A percentile compares a stretch with the other conserved stretches of the same genome.
phyloP scores from a whole-genome alignment of 2,113 vertebrate genomes.

The Xiphorhynchus elegans region DNA sequence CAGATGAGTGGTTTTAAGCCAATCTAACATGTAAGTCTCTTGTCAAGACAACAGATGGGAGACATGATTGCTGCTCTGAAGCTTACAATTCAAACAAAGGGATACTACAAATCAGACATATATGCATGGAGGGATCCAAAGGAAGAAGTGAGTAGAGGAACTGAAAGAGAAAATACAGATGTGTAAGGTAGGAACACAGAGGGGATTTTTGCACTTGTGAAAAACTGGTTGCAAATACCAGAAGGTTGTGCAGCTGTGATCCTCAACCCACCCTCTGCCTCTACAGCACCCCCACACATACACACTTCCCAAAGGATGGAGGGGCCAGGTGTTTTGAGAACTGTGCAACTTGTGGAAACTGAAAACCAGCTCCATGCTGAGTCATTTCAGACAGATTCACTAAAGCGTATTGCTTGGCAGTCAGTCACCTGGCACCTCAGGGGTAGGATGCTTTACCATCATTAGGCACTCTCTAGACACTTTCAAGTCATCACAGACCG shows the following conservation, averaged over 20 bases:
- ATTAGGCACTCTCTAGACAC: neutral
- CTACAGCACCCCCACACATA: accelerated
- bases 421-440: neutral
- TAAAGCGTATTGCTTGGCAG: neutral
- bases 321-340: neutral
- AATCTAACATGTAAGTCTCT: neutral
- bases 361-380: accelerated
- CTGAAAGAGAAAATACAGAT: neutral
- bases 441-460: neutral
- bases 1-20: neutral
- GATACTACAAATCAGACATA: slow-evolving; percentile 16
- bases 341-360: neutral
- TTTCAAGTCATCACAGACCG: neutral
- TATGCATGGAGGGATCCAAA: neutral
- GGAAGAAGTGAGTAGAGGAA: neutral
- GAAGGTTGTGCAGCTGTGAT: neutral
- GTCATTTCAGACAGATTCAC: neutral
- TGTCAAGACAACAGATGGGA: slow-evolving; percentile 11
- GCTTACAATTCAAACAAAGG: slow-evolving; percentile 11
- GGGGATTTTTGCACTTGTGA: neutral
- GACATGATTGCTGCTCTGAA: neutral
- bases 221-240: neutral
- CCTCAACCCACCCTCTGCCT: neutral
- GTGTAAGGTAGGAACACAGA: neutral
- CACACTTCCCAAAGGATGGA: neutral